Evolutionary conservation across 2,888 invertebrate genomes (phyloP), one percentile per base, ranked within the genome.

Genomic region (Drosophila barbarae): DNA sequence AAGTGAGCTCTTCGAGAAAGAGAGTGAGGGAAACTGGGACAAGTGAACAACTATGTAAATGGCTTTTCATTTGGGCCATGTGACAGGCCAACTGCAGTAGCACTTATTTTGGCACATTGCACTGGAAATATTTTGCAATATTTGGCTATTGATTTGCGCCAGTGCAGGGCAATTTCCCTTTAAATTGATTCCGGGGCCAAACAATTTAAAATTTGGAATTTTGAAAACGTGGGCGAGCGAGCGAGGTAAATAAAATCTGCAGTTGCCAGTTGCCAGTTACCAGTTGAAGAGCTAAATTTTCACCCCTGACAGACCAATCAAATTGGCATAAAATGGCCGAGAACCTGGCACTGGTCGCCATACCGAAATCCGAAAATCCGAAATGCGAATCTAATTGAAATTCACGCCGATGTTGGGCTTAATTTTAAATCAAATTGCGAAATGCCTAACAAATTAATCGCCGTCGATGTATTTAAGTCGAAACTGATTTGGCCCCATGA

Each of bases 381-480:
- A 65, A 42, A 39, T 50, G 42, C 57, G 65, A 46, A 58, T 69
- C 77, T 67, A 81, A 84, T 84, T 84, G 72, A 79, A 79, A 81
- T 75, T 80, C 71, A 73, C 63, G 70, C 69, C 65, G 59, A 64
- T 72, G 58, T 46, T 64, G 42, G 66, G 65, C 80, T 80, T 66
- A 68, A 80, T 74, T 80, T 78, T 69, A 74, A 71, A 80, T 80
- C 77, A 69, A 77, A 79, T 77, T 71, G 64, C 64, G 36, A 68
- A 77, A 80, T 68, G 59, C 77, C 84, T 70, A 72, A 80, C 72
- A 78, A 79, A 78, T 78, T 77, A 78, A 78, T 80, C 83, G 83
- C 68, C 55, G 60, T 42, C 55, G 66, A 67, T 70, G 70, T 79
- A 72, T 75, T 81, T 78, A 68, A 59, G 55, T 54, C 21, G 28